Evolutionary conservation across 2,113 vertebrate genomes (phyloP).

Genomic region (Balaenoptera acutorostrata): DNA sequence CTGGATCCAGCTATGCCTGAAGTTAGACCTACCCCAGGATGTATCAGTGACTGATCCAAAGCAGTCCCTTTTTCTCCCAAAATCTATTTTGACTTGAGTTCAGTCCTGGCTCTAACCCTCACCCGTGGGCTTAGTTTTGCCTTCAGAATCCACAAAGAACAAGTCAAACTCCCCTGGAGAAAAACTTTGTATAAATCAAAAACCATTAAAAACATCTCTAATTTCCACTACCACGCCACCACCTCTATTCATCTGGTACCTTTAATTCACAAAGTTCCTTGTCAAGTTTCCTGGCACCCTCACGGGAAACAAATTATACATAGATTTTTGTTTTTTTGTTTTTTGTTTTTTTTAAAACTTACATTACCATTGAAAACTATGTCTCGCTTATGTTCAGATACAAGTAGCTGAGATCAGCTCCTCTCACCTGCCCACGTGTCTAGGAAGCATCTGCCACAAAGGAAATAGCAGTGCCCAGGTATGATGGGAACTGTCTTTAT

Average conservation of each 20-base stretch:
- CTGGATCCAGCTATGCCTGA: neutral
- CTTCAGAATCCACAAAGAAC: neutral
- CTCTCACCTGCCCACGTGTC: slow-evolving; percentile 77
- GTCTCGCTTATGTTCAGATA: neutral
- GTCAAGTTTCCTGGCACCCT: slow-evolving; percentile 43
- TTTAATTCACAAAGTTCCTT: slow-evolving; percentile 42
- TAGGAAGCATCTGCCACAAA: slow-evolving; percentile 77
- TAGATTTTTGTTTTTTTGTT: neutral
- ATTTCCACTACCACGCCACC: neutral
- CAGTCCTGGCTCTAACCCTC: neutral
- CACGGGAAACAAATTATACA: slow-evolving; percentile 41
- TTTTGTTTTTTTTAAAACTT: neutral
- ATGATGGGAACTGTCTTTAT: slow-evolving; percentile 70
- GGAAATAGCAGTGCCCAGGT: slow-evolving; percentile 76
- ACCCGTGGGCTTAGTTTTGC: neutral
- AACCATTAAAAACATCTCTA: neutral
- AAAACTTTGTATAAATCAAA: neutral
- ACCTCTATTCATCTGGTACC: neutral
- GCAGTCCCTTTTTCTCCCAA: neutral
- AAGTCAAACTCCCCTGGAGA: neutral
- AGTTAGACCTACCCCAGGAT: neutral
- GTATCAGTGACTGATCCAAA: neutral
- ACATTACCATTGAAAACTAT: neutral
- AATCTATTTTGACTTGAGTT: neutral
- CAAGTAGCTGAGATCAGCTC: slow-evolving; percentile 39